Evolutionary conservation across 2,113 vertebrate species (phyloP).

Genomic region (Neopipo cinnamomea): DNA sequence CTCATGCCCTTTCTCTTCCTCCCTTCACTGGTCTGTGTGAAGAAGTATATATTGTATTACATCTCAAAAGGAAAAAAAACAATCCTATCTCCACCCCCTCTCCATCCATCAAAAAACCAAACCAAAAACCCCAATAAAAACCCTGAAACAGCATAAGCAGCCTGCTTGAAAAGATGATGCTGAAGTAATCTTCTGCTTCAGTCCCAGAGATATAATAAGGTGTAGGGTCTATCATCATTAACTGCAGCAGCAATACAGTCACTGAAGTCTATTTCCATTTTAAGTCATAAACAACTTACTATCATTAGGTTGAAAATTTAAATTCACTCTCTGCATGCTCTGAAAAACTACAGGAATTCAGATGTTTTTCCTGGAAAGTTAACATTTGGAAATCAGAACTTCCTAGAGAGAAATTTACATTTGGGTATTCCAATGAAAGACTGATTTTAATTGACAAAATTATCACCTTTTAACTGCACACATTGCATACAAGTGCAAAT

Average conservation of each 20-base stretch:
- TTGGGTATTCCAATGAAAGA: background rate
- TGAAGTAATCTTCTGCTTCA: background rate
- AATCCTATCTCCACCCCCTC: background rate
- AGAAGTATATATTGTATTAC: background rate
- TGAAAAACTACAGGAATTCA: background rate
- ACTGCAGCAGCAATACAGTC: background rate
- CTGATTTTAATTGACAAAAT: background rate
- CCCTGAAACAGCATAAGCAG: background rate
- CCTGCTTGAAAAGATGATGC: background rate
- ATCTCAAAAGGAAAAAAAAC: background rate
- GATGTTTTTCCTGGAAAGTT: background rate
- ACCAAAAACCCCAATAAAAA: background rate
- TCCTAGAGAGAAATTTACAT: background rate
- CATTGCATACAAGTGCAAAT: background rate
- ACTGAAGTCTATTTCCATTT: background rate
- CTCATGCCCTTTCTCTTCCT: background rate
- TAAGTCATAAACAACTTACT: background rate
- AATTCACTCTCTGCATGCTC: background rate
- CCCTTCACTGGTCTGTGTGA: background rate
- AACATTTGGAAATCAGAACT: background rate
- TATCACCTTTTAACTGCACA: background rate
- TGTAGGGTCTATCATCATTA: background rate
- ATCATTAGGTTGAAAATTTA: background rate
- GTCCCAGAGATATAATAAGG: background rate
- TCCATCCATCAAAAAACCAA: background rate